Percentiles rank a stretch among this genome's conserved stretches.
Conservation (phyloP, 2,113 vertebrate genomes). For the Proteles cristata region DNA sequence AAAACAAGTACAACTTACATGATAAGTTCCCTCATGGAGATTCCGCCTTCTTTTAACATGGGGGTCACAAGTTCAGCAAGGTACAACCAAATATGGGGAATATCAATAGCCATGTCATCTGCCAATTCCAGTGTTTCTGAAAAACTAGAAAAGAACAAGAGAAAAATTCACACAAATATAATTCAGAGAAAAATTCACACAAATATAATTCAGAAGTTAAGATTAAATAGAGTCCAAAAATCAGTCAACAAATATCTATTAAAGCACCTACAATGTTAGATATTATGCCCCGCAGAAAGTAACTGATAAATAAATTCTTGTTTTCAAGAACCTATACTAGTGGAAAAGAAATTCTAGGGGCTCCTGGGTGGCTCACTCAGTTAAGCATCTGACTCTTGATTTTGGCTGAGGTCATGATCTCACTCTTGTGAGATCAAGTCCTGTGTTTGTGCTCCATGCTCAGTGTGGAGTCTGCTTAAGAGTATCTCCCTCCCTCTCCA, state of each 20-base stretch:
- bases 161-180: slow-evolving; percentile 41
- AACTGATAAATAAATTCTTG: neutral
- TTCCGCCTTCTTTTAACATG: slow-evolving; percentile 95
- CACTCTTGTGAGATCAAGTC: too few species aligned
- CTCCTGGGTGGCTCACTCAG: too few species aligned
- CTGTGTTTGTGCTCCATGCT: too few species aligned
- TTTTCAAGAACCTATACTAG: neutral
- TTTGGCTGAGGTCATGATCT: too few species aligned
- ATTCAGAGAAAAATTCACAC: slow-evolving; percentile 37
- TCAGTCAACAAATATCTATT: neutral
- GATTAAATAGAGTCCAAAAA: slow-evolving; percentile 22
- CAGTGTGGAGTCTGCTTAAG: too few species aligned
- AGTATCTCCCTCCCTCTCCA: too few species aligned
- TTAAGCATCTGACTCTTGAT: too few species aligned
- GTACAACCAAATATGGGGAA: slow-evolving; percentile 99
- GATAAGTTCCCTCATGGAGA: slow-evolving; percentile 97
- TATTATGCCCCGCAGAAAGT: neutral
- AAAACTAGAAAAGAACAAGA: slow-evolving; percentile 84
- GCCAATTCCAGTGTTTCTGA: slow-evolving; percentile 95
- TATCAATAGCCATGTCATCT: slow-evolving; percentile 99
- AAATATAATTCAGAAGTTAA: slow-evolving; percentile 61
- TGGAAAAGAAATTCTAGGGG: neutral
- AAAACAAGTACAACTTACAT: slow-evolving; percentile 85
- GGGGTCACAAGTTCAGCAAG: slow-evolving; percentile 96
- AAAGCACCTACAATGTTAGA: neutral